A percentile compares a stretch with the other conserved stretches of the same genome.
Conservation (phyloP, 2,888 invertebrate species). For the Synanthedon myopaeformis region DNA sequence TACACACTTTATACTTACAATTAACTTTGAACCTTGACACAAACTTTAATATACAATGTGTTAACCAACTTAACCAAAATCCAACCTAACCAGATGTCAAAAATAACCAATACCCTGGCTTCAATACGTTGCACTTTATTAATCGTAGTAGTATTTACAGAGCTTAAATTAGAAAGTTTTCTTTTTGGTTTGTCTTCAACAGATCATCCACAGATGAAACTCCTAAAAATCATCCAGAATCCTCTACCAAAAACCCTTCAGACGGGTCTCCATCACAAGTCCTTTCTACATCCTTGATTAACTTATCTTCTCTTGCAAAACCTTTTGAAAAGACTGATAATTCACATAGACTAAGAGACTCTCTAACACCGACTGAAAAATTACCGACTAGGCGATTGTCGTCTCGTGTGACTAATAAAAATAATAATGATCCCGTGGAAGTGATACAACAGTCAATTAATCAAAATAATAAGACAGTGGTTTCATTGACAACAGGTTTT, state of each 20-base stretch:
- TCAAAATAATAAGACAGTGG: slow-evolving; percentile 38
- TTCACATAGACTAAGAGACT: slow-evolving; percentile 41
- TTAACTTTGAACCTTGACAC: background rate
- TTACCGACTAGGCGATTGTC: slow-evolving; percentile 30
- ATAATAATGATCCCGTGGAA: slow-evolving; percentile 31
- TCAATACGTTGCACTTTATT: background rate
- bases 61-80: slow-evolving; percentile 15
- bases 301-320: slow-evolving; percentile 60
- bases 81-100: slow-evolving; percentile 5
- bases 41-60: background rate
- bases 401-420: slow-evolving; percentile 42
- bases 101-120: slow-evolving; percentile 8
- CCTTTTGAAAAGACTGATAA: slow-evolving; percentile 64
- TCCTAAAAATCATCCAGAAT: slow-evolving; percentile 41
- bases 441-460: slow-evolving; percentile 28
- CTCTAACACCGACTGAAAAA: slow-evolving; percentile 41
- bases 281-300: slow-evolving; percentile 36
- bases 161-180: slow-evolving; percentile 59
- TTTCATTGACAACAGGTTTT: slow-evolving; percentile 62
- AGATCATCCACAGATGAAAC: slow-evolving; percentile 69
- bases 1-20: slow-evolving; percentile 8
- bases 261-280: slow-evolving; percentile 35
- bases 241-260: slow-evolving; percentile 55
- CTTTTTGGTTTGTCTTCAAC: slow-evolving; percentile 69
- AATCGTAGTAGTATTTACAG: slow-evolving; percentile 14